A percentile compares a stretch with the other conserved stretches of the same genome.
Evolutionary conservation across 2,888 invertebrate genomes (phyloP).

Genomic region (Blastobasis adustella): DNA sequence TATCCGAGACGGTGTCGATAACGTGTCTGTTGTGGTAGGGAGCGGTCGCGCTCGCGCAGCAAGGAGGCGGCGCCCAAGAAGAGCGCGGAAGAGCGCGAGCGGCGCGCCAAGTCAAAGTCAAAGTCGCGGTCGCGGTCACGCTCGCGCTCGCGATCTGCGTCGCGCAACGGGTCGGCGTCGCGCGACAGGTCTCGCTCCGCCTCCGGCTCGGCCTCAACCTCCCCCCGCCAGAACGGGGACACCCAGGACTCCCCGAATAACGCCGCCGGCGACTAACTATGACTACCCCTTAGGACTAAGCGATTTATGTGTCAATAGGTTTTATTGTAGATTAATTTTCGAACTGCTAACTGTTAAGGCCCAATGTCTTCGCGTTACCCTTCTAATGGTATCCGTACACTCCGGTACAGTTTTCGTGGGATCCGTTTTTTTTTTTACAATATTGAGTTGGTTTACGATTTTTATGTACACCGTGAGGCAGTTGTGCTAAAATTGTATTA

Average conservation of each 20-base stretch:
- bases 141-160: slow-evolving; percentile 34
- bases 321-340: not conserved
- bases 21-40: slow-evolving; percentile 47
- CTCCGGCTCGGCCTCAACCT: slow-evolving; percentile 44
- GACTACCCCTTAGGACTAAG: slow-evolving; percentile 17
- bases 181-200: slow-evolving; percentile 41
- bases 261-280: slow-evolving; percentile 54
- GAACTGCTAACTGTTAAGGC: not conserved
- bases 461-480: too few species aligned
- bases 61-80: slow-evolving; percentile 73
- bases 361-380: too few species aligned
- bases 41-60: slow-evolving; percentile 80
- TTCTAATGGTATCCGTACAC: too few species aligned
- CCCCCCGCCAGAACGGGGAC: slow-evolving; percentile 60
- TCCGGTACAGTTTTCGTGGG: too few species aligned
- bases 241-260: slow-evolving; percentile 46
- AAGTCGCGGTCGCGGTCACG: slow-evolving; percentile 25
- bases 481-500: too few species aligned
- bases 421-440: not conserved
- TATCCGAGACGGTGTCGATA: not conserved
- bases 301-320: not conserved
- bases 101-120: slow-evolving; percentile 38
- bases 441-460: not conserved
- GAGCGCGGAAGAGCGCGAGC: slow-evolving; percentile 46
- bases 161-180: slow-evolving; percentile 39